phyloP scores from a whole-genome alignment of 1,140 invertebrate genomes.

The Zelostemma sp. region DNA sequence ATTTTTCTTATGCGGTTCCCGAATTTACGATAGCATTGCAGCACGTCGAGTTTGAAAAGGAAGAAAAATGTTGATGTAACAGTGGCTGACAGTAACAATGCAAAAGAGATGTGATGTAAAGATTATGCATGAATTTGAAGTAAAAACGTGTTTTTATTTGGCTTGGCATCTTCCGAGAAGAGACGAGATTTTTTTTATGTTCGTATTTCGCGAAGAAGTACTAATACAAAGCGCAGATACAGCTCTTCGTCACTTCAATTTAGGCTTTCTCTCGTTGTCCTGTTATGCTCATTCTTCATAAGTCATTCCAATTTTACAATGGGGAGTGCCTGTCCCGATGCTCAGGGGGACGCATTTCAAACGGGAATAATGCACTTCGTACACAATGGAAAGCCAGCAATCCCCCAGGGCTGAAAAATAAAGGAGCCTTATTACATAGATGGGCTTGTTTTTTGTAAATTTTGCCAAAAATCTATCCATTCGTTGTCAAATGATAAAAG shows the following conservation, averaged over 20 bases:
- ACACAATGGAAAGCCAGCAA: conserved; percentile 38
- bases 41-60: too few relatives aligned
- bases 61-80: too few relatives aligned
- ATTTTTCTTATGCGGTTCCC: too few relatives aligned
- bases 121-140: too few relatives aligned
- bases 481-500: too few relatives aligned
- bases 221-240: conserved; percentile 19
- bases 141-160: too few relatives aligned
- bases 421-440: conserved; percentile 15
- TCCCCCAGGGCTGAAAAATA: conserved; percentile 31
- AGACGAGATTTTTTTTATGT: conserved; percentile 20
- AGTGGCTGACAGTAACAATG: too few relatives aligned
- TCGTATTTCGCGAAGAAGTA: conserved; percentile 11
- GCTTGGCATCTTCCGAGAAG: conserved; percentile 9
- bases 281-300: conserved; percentile 38
- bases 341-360: conserved; percentile 36
- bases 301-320: conserved; percentile 43
- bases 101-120: too few relatives aligned
- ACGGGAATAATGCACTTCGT: conserved; percentile 37
- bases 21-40: too few relatives aligned
- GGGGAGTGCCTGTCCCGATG: conserved; percentile 32
- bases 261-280: conserved; percentile 34
- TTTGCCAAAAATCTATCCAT: too few relatives aligned
- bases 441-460: conserved; percentile 13
- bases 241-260: conserved; percentile 36